Evolutionary conservation across 1,140 invertebrate species (phyloP).

Genomic region (Gonioctena quinquepunctata): DNA sequence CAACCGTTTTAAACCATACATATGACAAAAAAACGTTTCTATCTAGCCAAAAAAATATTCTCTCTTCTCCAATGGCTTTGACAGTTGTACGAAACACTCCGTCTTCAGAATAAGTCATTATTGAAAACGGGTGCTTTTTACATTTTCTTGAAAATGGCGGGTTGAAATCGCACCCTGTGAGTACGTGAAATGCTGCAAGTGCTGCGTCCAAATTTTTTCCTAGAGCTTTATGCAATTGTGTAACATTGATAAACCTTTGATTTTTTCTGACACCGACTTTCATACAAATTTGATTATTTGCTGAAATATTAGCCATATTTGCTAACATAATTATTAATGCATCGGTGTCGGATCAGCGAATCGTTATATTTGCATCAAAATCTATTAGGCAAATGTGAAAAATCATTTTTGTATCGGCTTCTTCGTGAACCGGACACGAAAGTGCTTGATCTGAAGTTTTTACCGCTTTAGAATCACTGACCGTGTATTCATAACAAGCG

Average conservation of each 20-base stretch:
- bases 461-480: constrained; percentile 13
- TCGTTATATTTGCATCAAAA: constrained; percentile 28
- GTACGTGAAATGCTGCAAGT: background rate
- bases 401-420: constrained; percentile 40
- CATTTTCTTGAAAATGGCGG: constrained; percentile 14
- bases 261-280: constrained; percentile 3
- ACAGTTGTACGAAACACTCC: background rate
- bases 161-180: background rate
- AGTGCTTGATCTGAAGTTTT: constrained; percentile 15
- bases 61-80: background rate
- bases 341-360: constrained; percentile 15
- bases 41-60: background rate
- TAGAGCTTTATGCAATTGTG: constrained; percentile 40
- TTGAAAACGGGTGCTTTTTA: constrained; percentile 2
- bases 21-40: constrained; percentile 22
- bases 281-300: constrained; percentile 5
- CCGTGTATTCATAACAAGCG: constrained; percentile 25
- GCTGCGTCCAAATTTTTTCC: background rate
- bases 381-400: constrained; percentile 34
- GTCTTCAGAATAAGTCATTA: background rate
- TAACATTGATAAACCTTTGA: constrained; percentile 14
- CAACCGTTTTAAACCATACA: constrained; percentile 16
- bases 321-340: constrained; percentile 8
- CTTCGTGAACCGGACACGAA: constrained; percentile 40
- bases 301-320: constrained; percentile 6